Evolutionary conservation across 2,113 vertebrate species (phyloP), one percentile per base, ranked within the genome.

Genomic region (Pelvicachromis taeniatus): DNA sequence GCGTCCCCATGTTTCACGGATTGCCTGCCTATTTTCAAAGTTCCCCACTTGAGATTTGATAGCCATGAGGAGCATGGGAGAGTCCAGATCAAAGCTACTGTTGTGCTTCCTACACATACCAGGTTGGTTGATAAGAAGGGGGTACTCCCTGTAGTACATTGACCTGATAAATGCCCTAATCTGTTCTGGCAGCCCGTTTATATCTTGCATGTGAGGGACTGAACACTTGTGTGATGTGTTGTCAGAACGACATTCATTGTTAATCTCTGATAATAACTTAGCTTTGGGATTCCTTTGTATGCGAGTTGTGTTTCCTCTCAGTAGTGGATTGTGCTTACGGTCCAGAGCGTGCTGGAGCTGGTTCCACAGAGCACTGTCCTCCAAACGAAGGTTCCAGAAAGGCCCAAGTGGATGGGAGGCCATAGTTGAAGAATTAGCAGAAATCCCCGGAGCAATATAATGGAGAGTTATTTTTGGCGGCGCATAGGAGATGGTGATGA

Each of bases 21-120:
- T 97, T 63, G 96, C 96, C 91, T 97, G 96, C 19, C 96, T 93
- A 86, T 95, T 96, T 88, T 96, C 95, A 88, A 97, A 97, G 91
- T 96, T 96, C 10, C 95, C 95, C 16, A 95, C 85, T 88, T 96
- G 95, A 29, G 96, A 96, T 89, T 96, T 97, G 80, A 97, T 77
- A 42, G 96, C 96, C 86, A 97, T 94, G 13, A 97, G 81, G 19
- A 97, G 94, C 87, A 93, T 88, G 2, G 94, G 94, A 3, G 88
- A 78, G 2, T 90, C 88, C 16, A 77, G 26, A 23, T 48, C 80
- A 26, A 26, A 52, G 45, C 73, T 85, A 4, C 53, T 75, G 4
- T 55, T 68, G 31, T 91, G 89, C 16, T 21, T 82, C 23, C 29
- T 63, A 73, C 96, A 97, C 4, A 93, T 53, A 6, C 21, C 68